Evolutionary conservation across 2,113 vertebrate genomes (phyloP), one percentile per base, ranked within the genome.

Genomic region (Oryzias melastigma): DNA sequence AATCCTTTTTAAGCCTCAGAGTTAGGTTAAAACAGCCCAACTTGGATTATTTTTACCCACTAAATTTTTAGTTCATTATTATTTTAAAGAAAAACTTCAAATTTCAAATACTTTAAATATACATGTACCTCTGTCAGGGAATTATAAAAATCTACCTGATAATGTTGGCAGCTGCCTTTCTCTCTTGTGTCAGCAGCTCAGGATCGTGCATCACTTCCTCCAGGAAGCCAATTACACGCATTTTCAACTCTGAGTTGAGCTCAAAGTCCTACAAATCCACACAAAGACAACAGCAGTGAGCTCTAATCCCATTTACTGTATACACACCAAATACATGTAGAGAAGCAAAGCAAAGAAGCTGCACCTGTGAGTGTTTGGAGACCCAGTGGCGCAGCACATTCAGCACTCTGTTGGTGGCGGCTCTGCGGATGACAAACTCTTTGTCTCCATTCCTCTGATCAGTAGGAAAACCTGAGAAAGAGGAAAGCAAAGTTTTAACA

Each of bases 371-470:
- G 81, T 98, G 97, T 71, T 99, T 99, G 90, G 97, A 98, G 57
- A 98, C 96, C 97, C 97, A 98, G 89, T 98, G 97, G 27, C 97
- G 89, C 78, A 99, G 87, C 22, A 99, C 97, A 0, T 98, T 99
- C 20, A 99, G 92, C 7, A 98, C 97, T 0, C 97, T 83, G 86
- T 98, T 98, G 62, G 97, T 98, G 54, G 96, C 97, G 0, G 97
- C 97, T 65, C 96, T 91, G 50, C 97, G 92, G 84, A 99, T 98
- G 41, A 99, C 94, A 5, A 99, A 98, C 88, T 99, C 97, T 82
- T 98, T 98, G 91, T 99, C 97, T 0, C 96, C 94, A 0, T 96
- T 97, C 73, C 97, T 92, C 90, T 98, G 96, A 84, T 98, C 97
- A 0, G 95, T 90, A 0, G 95, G 94, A 19, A 96, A 98, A 44